phyloP scores from a whole-genome alignment of 2,113 vertebrate genomes.

The Camelus bactrianus region DNA sequence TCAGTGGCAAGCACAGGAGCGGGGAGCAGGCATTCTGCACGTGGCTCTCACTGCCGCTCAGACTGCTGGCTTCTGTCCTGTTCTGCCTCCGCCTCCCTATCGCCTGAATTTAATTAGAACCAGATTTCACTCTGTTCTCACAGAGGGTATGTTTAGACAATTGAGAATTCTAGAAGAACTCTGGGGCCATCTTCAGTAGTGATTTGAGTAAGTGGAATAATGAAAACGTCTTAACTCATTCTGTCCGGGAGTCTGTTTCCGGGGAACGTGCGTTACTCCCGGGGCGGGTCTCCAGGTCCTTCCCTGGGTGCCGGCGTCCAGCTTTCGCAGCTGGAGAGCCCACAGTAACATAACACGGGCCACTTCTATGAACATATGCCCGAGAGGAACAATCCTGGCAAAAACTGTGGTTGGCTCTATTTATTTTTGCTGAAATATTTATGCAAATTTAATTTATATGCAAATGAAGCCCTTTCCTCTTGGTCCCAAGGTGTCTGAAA shows the following conservation, averaged over 20 bases:
- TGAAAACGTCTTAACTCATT: not conserved
- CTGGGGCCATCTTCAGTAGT: not conserved
- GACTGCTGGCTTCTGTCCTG: not conserved
- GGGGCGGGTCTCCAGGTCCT: not conserved
- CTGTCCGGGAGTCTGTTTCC: not conserved
- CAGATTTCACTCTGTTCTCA: not conserved
- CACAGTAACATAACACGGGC: not conserved
- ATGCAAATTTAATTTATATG: constrained; percentile 54
- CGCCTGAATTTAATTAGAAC: not conserved
- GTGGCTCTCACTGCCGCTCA: not conserved
- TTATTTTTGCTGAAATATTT: constrained; percentile 51
- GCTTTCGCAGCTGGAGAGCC: not conserved
- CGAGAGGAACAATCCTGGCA: not conserved
- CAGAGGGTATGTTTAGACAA: not conserved
- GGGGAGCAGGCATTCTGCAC: not conserved
- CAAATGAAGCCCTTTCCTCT: not conserved
- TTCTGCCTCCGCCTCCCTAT: not conserved
- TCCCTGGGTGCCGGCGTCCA: not conserved
- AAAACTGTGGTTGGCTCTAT: not conserved
- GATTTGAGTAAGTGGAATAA: not conserved
- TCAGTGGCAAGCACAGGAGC: not conserved
- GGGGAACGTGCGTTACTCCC: not conserved
- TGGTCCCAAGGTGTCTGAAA: not conserved
- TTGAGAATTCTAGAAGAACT: not conserved
- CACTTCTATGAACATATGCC: not conserved